A percentile compares a stretch with the other conserved stretches of the same genome.
phyloP scores from a whole-genome alignment of 1,140 invertebrate genomes.

The Drosophila bifasciata region DNA sequence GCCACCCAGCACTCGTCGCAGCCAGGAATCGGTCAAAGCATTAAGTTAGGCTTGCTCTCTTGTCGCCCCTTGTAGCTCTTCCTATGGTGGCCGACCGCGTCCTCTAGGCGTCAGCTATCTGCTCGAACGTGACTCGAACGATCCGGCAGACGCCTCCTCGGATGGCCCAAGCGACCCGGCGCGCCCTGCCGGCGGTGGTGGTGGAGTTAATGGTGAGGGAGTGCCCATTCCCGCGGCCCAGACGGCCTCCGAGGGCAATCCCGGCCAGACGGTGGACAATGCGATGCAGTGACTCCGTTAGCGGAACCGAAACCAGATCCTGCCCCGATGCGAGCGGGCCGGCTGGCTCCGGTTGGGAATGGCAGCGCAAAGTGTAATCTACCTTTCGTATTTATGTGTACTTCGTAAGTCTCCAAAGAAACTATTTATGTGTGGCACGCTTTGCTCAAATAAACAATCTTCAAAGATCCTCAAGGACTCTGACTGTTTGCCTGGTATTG shows the following conservation, averaged over 20 bases:
- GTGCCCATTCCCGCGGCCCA: conserved; percentile 70
- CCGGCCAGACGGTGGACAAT: conserved; percentile 27
- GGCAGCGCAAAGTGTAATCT: conserved; percentile 51
- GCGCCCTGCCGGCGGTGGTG: conserved; percentile 51
- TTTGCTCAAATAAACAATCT: conserved; percentile 74
- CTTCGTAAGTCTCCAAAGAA: conserved; percentile 57
- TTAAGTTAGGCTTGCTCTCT: conserved; percentile 82
- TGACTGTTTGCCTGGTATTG: not conserved
- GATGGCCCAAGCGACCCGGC: conserved; percentile 56
- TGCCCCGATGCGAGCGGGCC: conserved; percentile 29
- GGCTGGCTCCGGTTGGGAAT: conserved; percentile 38
- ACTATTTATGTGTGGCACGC: conserved; percentile 60
- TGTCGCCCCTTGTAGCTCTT: conserved; percentile 83
- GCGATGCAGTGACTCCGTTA: conserved; percentile 33
- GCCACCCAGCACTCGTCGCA: conserved; percentile 5
- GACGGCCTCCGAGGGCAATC: conserved; percentile 47
- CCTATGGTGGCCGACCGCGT: conserved; percentile 81
- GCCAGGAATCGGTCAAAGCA: conserved; percentile 67
- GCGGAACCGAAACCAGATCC: not conserved
- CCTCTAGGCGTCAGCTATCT: conserved; percentile 83
- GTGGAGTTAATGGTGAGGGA: conserved; percentile 37
- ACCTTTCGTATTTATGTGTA: conserved; percentile 72
- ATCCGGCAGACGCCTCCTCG: conserved; percentile 46
- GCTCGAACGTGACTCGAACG: conserved; percentile 74
- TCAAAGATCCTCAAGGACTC: conserved; percentile 62